Percentiles rank a stretch among this genome's conserved stretches.
Conservation (phyloP, 1,140 invertebrate genomes). For the Spodoptera frugiperda region DNA sequence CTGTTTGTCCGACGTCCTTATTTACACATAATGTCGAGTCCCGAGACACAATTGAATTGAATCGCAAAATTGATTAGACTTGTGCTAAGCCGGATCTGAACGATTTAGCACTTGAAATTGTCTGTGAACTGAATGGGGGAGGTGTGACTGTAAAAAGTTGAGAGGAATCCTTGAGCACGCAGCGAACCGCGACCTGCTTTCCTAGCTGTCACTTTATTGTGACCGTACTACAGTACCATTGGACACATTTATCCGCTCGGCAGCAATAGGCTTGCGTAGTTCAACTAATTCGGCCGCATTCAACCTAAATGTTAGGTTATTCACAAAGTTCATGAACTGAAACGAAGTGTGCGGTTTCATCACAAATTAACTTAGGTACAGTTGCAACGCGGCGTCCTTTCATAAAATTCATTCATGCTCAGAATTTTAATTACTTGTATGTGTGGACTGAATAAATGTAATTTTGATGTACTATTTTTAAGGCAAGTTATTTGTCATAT, state of each 20-base stretch:
- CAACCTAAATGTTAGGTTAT: background rate
- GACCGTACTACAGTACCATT: background rate
- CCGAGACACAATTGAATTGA: slow-evolving; percentile 51
- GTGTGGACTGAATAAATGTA: background rate
- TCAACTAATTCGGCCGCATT: slow-evolving; percentile 6
- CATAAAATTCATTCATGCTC: background rate
- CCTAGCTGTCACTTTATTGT: background rate
- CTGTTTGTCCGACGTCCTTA: slow-evolving; percentile 30
- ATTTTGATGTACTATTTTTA: background rate
- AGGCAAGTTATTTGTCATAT: background rate
- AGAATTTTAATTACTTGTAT: background rate
- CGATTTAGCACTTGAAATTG: slow-evolving; percentile 67
- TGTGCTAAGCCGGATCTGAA: slow-evolving; percentile 64
- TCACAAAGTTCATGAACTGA: background rate
- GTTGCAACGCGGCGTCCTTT: background rate
- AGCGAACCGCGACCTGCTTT: slow-evolving; percentile 37
- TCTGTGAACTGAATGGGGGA: slow-evolving; percentile 47
- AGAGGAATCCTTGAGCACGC: slow-evolving; percentile 53
- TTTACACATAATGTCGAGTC: slow-evolving; percentile 42
- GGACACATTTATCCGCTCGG: background rate
- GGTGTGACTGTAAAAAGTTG: slow-evolving; percentile 31
- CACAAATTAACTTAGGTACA: background rate
- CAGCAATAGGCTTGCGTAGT: background rate
- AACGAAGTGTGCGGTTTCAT: background rate
- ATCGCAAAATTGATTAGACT: slow-evolving; percentile 60